phyloP scores from a whole-genome alignment of 2,113 vertebrate species.

The human (Homo sapiens) region DNA sequence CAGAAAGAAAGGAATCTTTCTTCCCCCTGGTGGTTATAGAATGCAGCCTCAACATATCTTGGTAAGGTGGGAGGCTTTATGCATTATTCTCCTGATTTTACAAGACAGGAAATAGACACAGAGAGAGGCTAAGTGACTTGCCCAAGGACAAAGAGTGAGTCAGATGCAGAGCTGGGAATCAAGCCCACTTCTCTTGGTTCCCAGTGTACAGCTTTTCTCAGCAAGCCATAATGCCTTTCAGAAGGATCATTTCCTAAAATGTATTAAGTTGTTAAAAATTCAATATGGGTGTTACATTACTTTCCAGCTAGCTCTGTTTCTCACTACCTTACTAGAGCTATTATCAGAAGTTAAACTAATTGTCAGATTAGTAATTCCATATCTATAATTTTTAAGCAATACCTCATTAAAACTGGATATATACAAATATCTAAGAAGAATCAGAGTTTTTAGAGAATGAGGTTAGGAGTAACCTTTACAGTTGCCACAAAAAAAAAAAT shows the following conservation, averaged over 20 bases:
- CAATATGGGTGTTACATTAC: slow-evolving; percentile 57
- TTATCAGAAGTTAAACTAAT: slow-evolving; percentile 31
- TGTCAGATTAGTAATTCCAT: not conserved
- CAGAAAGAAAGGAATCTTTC: slow-evolving; percentile 21
- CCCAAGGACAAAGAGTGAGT: slow-evolving; percentile 78
- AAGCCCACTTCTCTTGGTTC: slow-evolving; percentile 70
- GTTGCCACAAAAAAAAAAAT: not conserved
- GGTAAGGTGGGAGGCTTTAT: slow-evolving; percentile 61
- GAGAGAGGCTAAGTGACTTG: slow-evolving; percentile 66
- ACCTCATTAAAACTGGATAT: not conserved
- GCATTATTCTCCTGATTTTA: slow-evolving; percentile 63
- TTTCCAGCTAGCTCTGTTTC: slow-evolving; percentile 56
- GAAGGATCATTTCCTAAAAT: slow-evolving; percentile 76
- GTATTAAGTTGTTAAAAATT: slow-evolving; percentile 74
- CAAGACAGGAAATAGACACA: slow-evolving; percentile 67
- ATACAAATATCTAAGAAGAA: not conserved
- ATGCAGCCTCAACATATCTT: slow-evolving; percentile 37
- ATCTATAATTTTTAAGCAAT: not conserved
- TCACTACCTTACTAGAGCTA: not conserved
- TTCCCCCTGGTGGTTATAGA: not conserved
- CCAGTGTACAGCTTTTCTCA: slow-evolving; percentile 72
- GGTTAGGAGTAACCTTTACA: not conserved
- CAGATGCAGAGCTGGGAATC: slow-evolving; percentile 77
- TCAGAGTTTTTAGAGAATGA: not conserved
- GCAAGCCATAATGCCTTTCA: slow-evolving; percentile 70